Evolutionary conservation across 2,113 vertebrate species (phyloP), one percentile per base, ranked within the genome.

Genomic region (Phalacrocorax brasilianus): DNA sequence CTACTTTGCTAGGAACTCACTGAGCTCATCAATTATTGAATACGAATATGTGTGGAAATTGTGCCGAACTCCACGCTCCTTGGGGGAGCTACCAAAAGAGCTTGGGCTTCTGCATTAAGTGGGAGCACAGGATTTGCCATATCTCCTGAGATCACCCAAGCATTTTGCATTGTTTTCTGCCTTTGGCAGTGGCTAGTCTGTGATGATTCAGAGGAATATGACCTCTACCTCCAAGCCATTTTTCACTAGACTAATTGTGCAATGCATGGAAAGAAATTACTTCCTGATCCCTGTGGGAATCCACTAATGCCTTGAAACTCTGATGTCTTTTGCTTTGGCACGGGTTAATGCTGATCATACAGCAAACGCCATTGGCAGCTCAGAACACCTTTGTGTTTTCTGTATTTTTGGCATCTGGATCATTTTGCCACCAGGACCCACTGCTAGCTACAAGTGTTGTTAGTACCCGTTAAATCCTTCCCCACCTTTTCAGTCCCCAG

Each of bases 21-120:
- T 59, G 74, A 93, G 92, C 77, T 95, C 81, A 91, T 93, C 91
- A 89, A 81, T 82, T 95, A 85, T 47, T 73, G 92, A 78, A 70
- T 32, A 70, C 2, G 6, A 81, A 38, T 71, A 53, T 14, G 12
- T 28, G 56, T 66, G 89, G 89, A 96, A 94, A 85, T 47, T 40
- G 26, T 70, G 58, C 89, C 9, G 3, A 89, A 42, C 62, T 95
- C 65, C 52, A 26, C 19, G 53, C 87, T 91, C 73, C 73, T 72
- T 61, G 27, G 12, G 61, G 71, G 42, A 76, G 11, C 20, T 61
- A 59, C 42, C 50, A 62, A 73, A 62, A 87, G 77, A 79, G 73
- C 22, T 16, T 33, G 32, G 77, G 53, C 80, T 93, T 56, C 52
- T 27, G 58, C 42, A 5, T 53, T 61, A 72, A 86, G 79, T 11